These are phyloP conservation scores for Salmo trutta DNA, from an alignment of 2,797 vertebrate genomes.

Conservation along the genomic window DNA sequence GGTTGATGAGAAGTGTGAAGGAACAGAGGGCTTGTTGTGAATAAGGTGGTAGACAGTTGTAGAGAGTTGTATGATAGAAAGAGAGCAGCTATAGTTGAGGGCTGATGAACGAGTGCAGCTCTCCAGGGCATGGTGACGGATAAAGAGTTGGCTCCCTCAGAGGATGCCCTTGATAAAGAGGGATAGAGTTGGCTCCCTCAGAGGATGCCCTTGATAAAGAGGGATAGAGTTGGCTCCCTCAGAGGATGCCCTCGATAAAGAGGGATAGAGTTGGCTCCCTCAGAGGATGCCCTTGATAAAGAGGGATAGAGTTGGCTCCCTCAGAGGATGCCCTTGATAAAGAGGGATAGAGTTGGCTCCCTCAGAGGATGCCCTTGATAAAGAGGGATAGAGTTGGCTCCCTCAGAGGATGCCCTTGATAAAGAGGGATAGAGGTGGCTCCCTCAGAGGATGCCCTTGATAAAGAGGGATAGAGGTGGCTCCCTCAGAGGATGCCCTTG, in stretches of 20 bases:
- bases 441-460: slow-evolving; percentile 73
- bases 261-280: no score
- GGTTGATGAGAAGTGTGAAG: not conserved
- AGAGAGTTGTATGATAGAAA: not conserved
- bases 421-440: no score
- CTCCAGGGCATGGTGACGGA: no score
- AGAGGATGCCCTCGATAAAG: not conserved
- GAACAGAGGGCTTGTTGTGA: not conserved
- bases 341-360: no score
- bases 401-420: slow-evolving; percentile 71
- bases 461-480: not conserved
- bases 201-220: not conserved
- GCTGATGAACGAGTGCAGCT: not conserved
- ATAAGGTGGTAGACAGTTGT: not conserved
- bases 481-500: slow-evolving; percentile 71
- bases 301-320: no score
- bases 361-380: not conserved
- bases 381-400: no score
- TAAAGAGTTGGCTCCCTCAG: not conserved
- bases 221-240: no score
- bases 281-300: slow-evolving; percentile 62
- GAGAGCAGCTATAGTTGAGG: no score
- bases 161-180: slow-evolving; percentile 54
- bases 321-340: slow-evolving; percentile 74
- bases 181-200: no score